Evolutionary conservation across 2,797 vertebrate genomes (phyloP).

Genomic region (Crotalus adamanteus): DNA sequence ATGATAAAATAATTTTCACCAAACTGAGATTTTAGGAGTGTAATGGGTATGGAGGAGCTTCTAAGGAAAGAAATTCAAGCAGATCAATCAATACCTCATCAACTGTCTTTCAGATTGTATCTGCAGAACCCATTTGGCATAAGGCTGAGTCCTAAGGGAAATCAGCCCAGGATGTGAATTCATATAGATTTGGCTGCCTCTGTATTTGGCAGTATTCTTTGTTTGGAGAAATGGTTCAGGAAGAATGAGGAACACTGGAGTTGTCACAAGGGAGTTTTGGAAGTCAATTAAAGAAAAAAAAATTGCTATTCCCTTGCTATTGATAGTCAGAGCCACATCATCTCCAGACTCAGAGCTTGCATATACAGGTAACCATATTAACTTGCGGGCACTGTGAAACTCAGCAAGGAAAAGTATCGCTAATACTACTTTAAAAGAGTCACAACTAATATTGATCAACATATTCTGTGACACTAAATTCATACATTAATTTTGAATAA

Average conservation of each 20-base stretch:
- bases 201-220: neutral
- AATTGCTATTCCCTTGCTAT: neutral
- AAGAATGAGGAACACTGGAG: neutral
- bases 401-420: neutral
- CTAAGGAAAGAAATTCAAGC: neutral
- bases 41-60: neutral
- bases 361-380: neutral
- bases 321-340: neutral
- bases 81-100: neutral
- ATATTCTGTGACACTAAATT: neutral
- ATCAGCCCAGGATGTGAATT: neutral
- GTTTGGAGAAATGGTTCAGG: neutral
- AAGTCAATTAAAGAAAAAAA: neutral
- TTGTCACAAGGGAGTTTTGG: neutral
- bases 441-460: neutral
- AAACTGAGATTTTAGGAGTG: neutral
- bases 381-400: neutral
- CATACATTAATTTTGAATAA: neutral
- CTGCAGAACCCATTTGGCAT: neutral
- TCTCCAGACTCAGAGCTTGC: neutral
- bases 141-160: neutral
- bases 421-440: neutral
- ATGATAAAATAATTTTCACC: neutral
- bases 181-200: neutral
- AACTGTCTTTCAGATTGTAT: neutral